A percentile compares a stretch with the other conserved stretches of the same genome.
These are phyloP conservation scores for Spea bombifrons DNA, from an alignment of 2,113 vertebrate species.

Conservation along the genomic window DNA sequence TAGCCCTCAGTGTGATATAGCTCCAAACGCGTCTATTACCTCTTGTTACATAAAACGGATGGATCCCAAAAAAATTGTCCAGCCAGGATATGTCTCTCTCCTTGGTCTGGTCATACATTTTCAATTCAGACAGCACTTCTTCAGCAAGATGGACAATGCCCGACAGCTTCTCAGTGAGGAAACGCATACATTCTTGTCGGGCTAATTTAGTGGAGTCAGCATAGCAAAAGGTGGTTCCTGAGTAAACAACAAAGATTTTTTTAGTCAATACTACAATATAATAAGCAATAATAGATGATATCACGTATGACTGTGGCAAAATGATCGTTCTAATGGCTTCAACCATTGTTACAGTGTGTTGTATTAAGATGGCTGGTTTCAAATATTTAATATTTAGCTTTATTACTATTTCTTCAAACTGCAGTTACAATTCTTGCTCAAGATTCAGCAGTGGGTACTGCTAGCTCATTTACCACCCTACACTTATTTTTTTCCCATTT, in stretches of 20 bases:
- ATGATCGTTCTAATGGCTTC: no score
- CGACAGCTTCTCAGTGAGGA: constrained; percentile 74
- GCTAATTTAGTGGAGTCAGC: constrained; percentile 68
- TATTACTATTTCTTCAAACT: no score
- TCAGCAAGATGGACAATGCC: constrained; percentile 69
- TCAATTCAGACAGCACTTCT: constrained; percentile 72
- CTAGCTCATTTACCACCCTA: no score
- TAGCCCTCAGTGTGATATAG: no score
- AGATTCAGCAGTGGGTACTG: no score
- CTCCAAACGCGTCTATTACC: constrained; percentile 64
- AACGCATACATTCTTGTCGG: constrained; percentile 78
- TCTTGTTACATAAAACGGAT: constrained; percentile 88
- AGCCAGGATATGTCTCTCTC: constrained; percentile 74
- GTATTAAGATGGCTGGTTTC: no score
- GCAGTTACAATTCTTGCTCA: no score
- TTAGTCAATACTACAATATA: no score
- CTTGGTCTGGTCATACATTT: constrained; percentile 77
- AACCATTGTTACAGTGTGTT: no score
- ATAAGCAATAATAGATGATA: background rate
- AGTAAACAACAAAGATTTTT: background rate
- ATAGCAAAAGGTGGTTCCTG: constrained; percentile 80
- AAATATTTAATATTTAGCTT: no score
- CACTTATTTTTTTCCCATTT: no score
- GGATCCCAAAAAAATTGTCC: constrained; percentile 82
- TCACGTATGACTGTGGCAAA: no score